phyloP scores from a whole-genome alignment of 2,113 vertebrate genomes.

The Tenrec ecaudatus region DNA sequence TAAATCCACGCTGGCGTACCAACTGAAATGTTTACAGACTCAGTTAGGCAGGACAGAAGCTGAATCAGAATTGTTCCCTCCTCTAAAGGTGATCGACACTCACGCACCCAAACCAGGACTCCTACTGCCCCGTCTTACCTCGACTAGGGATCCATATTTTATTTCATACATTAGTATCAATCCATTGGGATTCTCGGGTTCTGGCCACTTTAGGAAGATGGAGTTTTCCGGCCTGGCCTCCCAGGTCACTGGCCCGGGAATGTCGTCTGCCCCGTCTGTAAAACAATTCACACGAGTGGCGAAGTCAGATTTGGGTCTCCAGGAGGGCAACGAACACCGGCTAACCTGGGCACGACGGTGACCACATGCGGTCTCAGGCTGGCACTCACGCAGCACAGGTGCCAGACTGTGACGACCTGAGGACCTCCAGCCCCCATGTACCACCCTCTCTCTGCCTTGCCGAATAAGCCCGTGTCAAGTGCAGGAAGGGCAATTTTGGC shows the following conservation, averaged over 20 bases:
- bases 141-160: conserved; percentile 92
- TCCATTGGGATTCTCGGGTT: conserved; percentile 94
- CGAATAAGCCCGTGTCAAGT: neutral
- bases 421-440: rapidly evolving
- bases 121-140: conserved; percentile 87
- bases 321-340: neutral
- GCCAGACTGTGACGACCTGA: too few relatives aligned
- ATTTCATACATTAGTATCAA: conserved; percentile 98
- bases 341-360: neutral
- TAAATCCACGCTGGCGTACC: too few relatives aligned
- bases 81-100: rapidly evolving
- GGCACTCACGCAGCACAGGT: neutral
- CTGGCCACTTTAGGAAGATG: conserved; percentile 93
- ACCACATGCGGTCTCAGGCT: too few relatives aligned
- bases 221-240: conserved; percentile 91
- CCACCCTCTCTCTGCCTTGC: rapidly evolving
- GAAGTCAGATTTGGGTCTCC: neutral
- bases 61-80: too few relatives aligned
- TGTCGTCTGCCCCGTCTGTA: conserved; percentile 95
- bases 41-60: too few relatives aligned
- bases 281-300: conserved; percentile 47
- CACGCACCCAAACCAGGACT: rapidly evolving
- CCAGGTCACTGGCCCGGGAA: conserved; percentile 91
- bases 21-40: too few relatives aligned
- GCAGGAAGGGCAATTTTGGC: neutral